phyloP scores from a whole-genome alignment of 2,888 invertebrate genomes.

The Liopterus haemorrhoidalis region DNA sequence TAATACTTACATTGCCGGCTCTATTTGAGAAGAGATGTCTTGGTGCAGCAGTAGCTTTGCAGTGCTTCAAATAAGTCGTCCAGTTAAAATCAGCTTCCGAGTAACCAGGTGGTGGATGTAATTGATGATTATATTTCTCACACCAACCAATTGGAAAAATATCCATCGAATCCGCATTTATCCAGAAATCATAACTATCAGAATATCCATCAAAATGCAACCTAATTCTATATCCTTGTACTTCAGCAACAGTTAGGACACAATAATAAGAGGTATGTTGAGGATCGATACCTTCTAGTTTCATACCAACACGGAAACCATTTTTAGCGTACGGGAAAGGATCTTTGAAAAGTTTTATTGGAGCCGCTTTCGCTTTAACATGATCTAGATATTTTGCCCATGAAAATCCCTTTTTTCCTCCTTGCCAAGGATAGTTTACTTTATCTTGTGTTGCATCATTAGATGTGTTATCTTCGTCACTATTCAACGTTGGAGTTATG shows the following conservation, averaged over 20 bases:
- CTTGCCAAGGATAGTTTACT: slow-evolving; percentile 60
- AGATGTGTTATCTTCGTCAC: slow-evolving; percentile 40
- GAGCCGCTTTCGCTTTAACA: slow-evolving; percentile 67
- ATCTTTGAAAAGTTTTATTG: slow-evolving; percentile 70
- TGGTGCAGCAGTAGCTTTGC: slow-evolving; percentile 71
- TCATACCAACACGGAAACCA: slow-evolving; percentile 78
- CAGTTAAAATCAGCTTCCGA: slow-evolving; percentile 65
- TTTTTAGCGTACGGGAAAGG: slow-evolving; percentile 72
- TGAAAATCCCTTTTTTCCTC: slow-evolving; percentile 66
- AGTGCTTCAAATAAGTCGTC: slow-evolving; percentile 73
- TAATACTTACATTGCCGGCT: slow-evolving; percentile 52
- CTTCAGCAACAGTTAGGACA: slow-evolving; percentile 77
- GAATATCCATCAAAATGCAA: slow-evolving; percentile 90
- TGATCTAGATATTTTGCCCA: slow-evolving; percentile 72
- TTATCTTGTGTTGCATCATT: slow-evolving; percentile 41
- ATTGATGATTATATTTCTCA: slow-evolving; percentile 68
- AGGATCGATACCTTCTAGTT: slow-evolving; percentile 90
- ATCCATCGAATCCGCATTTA: slow-evolving; percentile 84
- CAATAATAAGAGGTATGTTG: slow-evolving; percentile 85
- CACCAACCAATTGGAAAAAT: slow-evolving; percentile 95
- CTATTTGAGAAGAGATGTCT: slow-evolving; percentile 68
- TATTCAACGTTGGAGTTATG: slow-evolving; percentile 22
- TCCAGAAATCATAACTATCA: slow-evolving; percentile 87
- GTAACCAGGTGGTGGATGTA: slow-evolving; percentile 74
- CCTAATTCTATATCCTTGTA: slow-evolving; percentile 75